These are phyloP conservation scores for Spheniscus mendiculus DNA, from an alignment of 2,113 vertebrate genomes.

Conservation along the genomic window DNA sequence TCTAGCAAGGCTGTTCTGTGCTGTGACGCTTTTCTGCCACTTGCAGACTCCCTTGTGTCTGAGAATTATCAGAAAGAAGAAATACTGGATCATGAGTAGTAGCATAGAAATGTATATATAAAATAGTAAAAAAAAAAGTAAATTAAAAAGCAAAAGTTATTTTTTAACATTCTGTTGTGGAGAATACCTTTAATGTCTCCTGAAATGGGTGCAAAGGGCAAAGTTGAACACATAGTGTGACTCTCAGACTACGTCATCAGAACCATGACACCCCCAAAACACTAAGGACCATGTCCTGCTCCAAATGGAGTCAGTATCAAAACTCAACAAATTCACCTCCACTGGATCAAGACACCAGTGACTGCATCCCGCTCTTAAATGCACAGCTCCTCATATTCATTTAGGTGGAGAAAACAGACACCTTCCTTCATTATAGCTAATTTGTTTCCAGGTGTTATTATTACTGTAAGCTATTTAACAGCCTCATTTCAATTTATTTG, in stretches of 20 bases:
- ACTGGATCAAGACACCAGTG: neutral
- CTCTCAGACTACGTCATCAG: neutral
- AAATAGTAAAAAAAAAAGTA: neutral
- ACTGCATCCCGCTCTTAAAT: neutral
- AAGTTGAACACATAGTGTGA: neutral
- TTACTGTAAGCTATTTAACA: neutral
- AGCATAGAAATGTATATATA: neutral
- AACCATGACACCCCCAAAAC: neutral
- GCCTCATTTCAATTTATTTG: neutral
- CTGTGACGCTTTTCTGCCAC: neutral
- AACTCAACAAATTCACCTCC: neutral
- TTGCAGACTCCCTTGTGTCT: neutral
- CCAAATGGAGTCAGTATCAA: neutral
- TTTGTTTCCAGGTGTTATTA: neutral
- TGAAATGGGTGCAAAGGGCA: neutral
- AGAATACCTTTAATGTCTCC: neutral
- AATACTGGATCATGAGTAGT: neutral
- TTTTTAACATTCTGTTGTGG: neutral
- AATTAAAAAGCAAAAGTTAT: neutral
- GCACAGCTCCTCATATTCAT: neutral
- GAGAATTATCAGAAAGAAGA: neutral
- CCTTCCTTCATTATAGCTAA: neutral
- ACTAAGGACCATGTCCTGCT: neutral
- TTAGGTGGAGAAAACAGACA: neutral
- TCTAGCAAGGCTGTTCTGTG: neutral